Evolutionary conservation across 2,888 invertebrate genomes (phyloP).

Genomic region (Melanargia galathea): DNA sequence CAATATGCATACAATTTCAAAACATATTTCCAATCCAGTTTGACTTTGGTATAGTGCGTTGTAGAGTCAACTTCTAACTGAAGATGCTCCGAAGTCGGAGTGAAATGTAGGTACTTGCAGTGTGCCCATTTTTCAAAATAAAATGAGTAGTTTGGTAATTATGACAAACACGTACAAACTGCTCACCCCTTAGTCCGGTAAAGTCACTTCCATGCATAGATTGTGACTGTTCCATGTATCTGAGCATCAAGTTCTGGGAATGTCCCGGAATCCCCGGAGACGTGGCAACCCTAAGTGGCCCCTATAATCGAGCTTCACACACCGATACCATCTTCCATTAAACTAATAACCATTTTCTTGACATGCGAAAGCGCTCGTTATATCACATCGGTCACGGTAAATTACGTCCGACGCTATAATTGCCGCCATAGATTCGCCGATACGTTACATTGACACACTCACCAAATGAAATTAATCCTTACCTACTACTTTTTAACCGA

Average conservation of each 20-base stretch:
- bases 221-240: not conserved
- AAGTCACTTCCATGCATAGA: not conserved
- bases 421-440: constrained; percentile 25
- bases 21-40: too few species aligned
- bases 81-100: too few species aligned
- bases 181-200: too few species aligned
- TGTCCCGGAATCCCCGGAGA: constrained; percentile 54
- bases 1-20: too few species aligned
- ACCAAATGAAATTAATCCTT: constrained; percentile 38
- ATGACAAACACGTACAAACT: too few species aligned
- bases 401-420: constrained; percentile 31
- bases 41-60: too few species aligned
- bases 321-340: constrained; percentile 67
- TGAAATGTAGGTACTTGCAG: too few species aligned
- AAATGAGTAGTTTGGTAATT: too few species aligned
- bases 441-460: constrained; percentile 31
- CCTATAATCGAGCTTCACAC: constrained; percentile 59
- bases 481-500: too few species aligned
- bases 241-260: constrained; percentile 11
- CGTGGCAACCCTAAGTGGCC: constrained; percentile 61
- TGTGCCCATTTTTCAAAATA: too few species aligned
- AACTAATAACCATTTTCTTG: constrained; percentile 59
- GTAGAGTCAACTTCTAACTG: too few species aligned
- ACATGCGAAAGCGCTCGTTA: constrained; percentile 43
- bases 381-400: constrained; percentile 38